Percentiles rank a stretch among this genome's conserved stretches.
Conservation (phyloP, 2,113 vertebrate species). For the Clarias batrachus region DNA sequence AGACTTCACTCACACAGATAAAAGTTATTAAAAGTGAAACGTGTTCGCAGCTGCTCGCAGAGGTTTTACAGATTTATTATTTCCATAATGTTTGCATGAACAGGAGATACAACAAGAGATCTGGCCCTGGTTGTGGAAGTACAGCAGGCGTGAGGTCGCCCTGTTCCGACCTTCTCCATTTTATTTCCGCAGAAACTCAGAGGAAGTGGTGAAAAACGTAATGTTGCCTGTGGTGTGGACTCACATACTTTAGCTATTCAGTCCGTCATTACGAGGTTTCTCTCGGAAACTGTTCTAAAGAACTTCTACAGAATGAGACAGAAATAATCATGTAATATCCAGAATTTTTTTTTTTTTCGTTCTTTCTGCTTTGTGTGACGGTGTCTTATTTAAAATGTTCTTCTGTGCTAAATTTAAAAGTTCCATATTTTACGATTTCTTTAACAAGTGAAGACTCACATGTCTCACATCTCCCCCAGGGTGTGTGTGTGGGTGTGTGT, state of each 20-base stretch:
- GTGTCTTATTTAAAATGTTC: not conserved
- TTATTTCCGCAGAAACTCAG: not conserved
- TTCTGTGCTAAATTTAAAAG: not conserved
- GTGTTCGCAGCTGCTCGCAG: not conserved
- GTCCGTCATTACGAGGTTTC: not conserved
- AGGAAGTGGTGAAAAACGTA: not conserved
- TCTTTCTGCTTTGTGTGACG: not conserved
- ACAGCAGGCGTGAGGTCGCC: not conserved
- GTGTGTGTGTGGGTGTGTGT: too few species aligned
- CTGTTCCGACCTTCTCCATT: not conserved
- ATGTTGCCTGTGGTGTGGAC: not conserved
- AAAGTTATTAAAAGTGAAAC: not conserved
- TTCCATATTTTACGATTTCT: too few species aligned
- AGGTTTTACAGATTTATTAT: not conserved
- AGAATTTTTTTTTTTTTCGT: too few species aligned
- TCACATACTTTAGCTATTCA: not conserved
- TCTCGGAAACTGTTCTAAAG: too few species aligned
- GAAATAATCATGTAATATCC: too few species aligned
- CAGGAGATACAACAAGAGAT: not conserved
- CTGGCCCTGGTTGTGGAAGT: not conserved
- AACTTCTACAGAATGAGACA: too few species aligned
- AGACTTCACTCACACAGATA: not conserved
- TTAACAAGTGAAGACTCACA: too few species aligned
- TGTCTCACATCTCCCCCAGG: too few species aligned
- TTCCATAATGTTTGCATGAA: not conserved